phyloP scores from a whole-genome alignment of 2,113 vertebrate genomes.

The Paralichthys olivaceus region DNA sequence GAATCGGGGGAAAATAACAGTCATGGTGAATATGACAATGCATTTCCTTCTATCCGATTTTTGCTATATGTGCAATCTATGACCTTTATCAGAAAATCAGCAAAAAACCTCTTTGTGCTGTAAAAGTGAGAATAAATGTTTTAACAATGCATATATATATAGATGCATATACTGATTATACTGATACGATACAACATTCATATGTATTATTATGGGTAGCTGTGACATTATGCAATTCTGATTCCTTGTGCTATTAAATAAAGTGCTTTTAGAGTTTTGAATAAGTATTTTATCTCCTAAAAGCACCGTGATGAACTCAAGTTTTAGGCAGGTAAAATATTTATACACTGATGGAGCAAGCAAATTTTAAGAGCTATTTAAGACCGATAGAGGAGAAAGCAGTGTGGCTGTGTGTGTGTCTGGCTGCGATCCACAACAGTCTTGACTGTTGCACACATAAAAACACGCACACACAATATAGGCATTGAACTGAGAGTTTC shows the following conservation, averaged over 20 bases:
- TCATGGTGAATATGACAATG: background rate
- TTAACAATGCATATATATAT: background rate
- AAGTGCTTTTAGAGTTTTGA: background rate
- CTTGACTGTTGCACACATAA: slow-evolving; percentile 2
- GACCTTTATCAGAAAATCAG: background rate
- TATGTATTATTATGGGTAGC: too few species aligned
- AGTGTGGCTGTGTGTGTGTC: slow-evolving; percentile 1
- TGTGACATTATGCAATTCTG: too few species aligned
- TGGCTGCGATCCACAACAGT: slow-evolving; percentile 24
- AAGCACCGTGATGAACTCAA: slow-evolving; percentile 13
- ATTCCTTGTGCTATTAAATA: too few species aligned
- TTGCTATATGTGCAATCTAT: background rate
- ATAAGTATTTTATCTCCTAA: slow-evolving; percentile 21
- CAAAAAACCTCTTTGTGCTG: background rate
- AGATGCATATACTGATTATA: too few species aligned
- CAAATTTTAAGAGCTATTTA: background rate
- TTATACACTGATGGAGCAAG: slow-evolving; percentile 16
- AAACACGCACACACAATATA: background rate
- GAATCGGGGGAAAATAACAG: background rate
- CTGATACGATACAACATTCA: too few species aligned
- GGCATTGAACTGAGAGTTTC: background rate
- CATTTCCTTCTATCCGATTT: background rate
- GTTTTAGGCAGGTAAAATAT: slow-evolving; percentile 42
- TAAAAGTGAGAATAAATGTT: background rate
- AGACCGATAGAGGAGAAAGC: slow-evolving; percentile 14